These are phyloP conservation scores for Coelopa frigida DNA, from an alignment of 1,140 invertebrate genomes.

Conservation along the genomic window DNA sequence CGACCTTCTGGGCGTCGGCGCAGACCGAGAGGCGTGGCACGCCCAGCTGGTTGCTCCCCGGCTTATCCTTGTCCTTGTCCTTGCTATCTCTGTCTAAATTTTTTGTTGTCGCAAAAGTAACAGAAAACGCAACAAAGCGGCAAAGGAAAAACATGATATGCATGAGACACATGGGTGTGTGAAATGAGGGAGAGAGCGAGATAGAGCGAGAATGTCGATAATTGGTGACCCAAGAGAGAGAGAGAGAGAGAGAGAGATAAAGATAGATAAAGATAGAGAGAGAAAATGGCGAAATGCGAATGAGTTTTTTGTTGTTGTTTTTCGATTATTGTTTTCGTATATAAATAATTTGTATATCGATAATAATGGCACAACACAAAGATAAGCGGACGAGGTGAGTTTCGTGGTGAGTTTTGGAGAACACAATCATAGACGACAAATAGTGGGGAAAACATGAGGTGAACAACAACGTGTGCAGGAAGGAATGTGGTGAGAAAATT, in stretches of 20 bases:
- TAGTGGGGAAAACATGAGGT: too few species aligned
- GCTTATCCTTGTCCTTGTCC: conserved; percentile 76
- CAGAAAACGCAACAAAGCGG: background rate
- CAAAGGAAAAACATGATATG: background rate
- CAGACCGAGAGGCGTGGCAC: conserved; percentile 85
- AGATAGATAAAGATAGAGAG: too few species aligned
- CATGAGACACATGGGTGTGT: background rate
- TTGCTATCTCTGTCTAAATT: conserved; percentile 63
- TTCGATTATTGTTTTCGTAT: too few species aligned
- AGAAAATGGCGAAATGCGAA: background rate
- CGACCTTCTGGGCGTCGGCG: conserved; percentile 88
- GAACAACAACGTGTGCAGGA: too few species aligned
- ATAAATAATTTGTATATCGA: too few species aligned
- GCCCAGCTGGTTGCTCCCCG: conserved; percentile 60
- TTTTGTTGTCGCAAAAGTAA: conserved; percentile 5
- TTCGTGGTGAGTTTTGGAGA: too few species aligned
- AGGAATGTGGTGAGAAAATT: background rate
- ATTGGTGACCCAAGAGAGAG: too few species aligned
- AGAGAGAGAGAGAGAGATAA: too few species aligned
- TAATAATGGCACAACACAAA: too few species aligned
- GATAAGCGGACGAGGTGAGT: too few species aligned
- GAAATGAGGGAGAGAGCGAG: background rate
- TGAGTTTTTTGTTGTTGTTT: background rate
- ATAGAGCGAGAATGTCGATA: too few species aligned
- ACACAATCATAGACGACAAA: too few species aligned